Evolutionary conservation across 2,797 vertebrate genomes (phyloP), one percentile per base, ranked within the genome.

Genomic region (Rallus crepitans): DNA sequence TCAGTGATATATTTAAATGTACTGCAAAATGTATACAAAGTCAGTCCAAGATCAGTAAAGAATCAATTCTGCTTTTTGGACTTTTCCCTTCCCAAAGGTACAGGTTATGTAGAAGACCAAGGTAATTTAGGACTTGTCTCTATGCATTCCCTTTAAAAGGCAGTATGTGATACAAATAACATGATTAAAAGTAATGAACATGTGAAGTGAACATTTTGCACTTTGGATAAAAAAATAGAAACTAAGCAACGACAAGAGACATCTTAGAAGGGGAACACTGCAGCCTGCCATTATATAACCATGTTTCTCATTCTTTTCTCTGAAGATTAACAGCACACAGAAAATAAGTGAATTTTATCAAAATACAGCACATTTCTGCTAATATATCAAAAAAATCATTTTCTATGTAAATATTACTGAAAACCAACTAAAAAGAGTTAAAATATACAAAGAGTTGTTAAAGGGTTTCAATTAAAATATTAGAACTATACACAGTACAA

Each of bases 381-480:
- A 98, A 98, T 97, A 98, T 97, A 98, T 97, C 95, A 96, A 98
- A 98, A 98, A 98, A 98, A 97, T 98, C 95, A 96, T 97, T 98
- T 98, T 87, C 97, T 98, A 98, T 97, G 98, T 97, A 98, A 98
- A 97, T 98, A 97, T 97, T 97, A 98, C 95, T 93, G 95, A 98
- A 98, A 98, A 97, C 95, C 88, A 98, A 97, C 97, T 97, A 98
- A 98, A 98, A 98, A 98, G 95, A 98, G 89, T 89, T 87, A 83
- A 98, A 99, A 98, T 98, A 98, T 98, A 98, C 97, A 98, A 98
- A 99, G 98, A 98, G 98, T 98, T 98, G 98, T 98, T 99, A 99
- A 99, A 99, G 97, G 98, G 98, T 98, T 98, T 98, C 98, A 97
- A 96, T 98, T 97, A 98, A 97, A 97, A 98, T 97, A 97, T 97